Base-by-base conservation (phyloP, 2,797 vertebrate genomes). In the Poecilia picta region DNA sequence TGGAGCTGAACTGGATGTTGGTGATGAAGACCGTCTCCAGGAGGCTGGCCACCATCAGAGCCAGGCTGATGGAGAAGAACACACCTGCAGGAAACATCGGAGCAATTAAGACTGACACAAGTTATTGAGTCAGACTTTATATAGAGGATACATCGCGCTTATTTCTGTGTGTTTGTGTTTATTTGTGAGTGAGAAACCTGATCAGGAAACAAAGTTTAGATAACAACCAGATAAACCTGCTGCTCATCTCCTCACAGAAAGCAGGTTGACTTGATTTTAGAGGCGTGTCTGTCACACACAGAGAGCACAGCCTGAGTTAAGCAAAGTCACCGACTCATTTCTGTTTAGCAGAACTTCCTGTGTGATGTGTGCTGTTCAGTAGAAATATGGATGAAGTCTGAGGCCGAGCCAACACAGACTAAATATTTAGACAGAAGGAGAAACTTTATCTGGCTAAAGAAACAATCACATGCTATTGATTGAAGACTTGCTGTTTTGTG, bases 21-120 rank as follows among this genome's bases (percentile, higher is more conserved):
- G 94, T 95, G 85, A 96, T 94, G 20, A 96, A 74, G 25, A 96
- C 73, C 0, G 95, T 95, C 85, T 96, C 93, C 78, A 96, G 57
- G 36, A 96, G 90, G 83, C 95, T 95, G 82, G 83, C 39, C 77
- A 95, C 94, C 94, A 96, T 96, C 81, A 96, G 88, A 15, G 92
- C 92, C 28, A 96, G 85, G 49, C 91, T 96, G 78, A 94, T 55
- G 2, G 92, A 92, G 84, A 96, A 96, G 80, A 92, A 93, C 12
- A 88, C 87, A 41, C 88, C 94, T 95, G 76, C 49, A 71, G 51
- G n/a, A 73, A 74, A 73, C 43, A 75, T 53, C 41, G 72, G 45
- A 53, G 51, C 33, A 12, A 31, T 5, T 31, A 3, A 75, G 18
- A 41, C 11, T 70, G 8, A 23, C 8, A 10, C 18, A 15, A 43